Conservation (phyloP, 2,113 vertebrate genomes). For the Pogonocichla stellata region DNA sequence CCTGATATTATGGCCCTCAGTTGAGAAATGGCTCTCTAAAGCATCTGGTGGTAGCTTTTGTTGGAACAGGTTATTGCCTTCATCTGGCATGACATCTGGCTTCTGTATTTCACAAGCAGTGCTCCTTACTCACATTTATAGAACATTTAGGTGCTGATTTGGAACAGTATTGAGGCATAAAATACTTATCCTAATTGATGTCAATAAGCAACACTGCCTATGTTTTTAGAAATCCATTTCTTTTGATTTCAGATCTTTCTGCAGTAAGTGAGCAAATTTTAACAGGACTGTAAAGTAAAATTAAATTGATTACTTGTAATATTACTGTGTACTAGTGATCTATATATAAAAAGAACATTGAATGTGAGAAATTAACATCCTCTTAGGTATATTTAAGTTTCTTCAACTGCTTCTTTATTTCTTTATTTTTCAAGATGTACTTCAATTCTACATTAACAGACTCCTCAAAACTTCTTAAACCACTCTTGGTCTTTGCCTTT, state of each 20-base stretch:
- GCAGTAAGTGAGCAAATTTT: neutral
- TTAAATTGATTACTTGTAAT: neutral
- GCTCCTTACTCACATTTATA: neutral
- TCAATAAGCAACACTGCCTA: neutral
- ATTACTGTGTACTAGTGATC: neutral
- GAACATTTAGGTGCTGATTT: neutral
- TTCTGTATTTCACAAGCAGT: neutral
- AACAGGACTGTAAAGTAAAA: neutral
- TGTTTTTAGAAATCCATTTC: neutral
- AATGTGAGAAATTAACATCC: neutral
- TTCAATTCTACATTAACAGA: constrained; percentile 97
- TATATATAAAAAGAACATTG: neutral
- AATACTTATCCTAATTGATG: neutral
- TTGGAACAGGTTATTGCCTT: neutral
- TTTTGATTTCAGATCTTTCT: neutral
- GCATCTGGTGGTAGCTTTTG: neutral
- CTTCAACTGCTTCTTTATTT: constrained; percentile 24
- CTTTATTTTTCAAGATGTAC: constrained; percentile 89
- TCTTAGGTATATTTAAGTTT: neutral
- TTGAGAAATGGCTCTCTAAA: neutral
- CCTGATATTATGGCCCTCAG: neutral
- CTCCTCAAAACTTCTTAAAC: constrained; percentile 96
- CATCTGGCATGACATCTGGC: constrained; percentile 41
- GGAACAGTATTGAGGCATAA: neutral
- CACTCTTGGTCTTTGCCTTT: constrained; percentile 94